Conservation (phyloP, 2,888 invertebrate species). For the Parnassius mnemosyne region DNA sequence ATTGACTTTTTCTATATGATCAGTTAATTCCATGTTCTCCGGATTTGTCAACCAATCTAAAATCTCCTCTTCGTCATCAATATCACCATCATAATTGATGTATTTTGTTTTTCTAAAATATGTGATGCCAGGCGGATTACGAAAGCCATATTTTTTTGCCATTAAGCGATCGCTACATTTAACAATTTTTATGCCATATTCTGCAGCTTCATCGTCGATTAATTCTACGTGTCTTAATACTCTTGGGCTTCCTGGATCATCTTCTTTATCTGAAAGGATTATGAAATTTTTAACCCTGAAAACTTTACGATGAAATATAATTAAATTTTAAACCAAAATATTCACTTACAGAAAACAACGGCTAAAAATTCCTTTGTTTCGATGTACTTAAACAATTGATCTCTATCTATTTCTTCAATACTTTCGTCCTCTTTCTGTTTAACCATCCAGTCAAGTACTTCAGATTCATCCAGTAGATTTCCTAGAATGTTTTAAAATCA, state of each 20-base stretch:
- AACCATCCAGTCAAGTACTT: constrained; percentile 94
- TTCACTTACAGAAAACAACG: constrained; percentile 94
- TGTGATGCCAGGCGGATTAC: constrained; percentile 94
- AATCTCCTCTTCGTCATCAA: constrained; percentile 94
- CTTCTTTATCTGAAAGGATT: constrained; percentile 84
- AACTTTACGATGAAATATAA: background rate
- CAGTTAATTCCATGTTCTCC: constrained; percentile 95
- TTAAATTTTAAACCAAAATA: constrained; percentile 8
- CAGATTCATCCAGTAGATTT: constrained; percentile 84
- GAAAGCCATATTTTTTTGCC: constrained; percentile 95
- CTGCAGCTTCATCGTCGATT: constrained; percentile 94
- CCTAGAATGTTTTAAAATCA: constrained; percentile 70
- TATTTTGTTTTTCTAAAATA: constrained; percentile 94
- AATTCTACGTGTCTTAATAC: constrained; percentile 92
- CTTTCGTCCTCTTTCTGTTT: constrained; percentile 95
- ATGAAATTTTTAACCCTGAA: background rate
- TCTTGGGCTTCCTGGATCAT: constrained; percentile 89
- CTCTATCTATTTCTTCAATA: constrained; percentile 93
- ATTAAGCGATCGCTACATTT: constrained; percentile 93
- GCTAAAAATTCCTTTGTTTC: constrained; percentile 95
- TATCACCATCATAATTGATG: constrained; percentile 95
- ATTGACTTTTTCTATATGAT: constrained; percentile 95
- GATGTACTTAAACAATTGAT: constrained; percentile 90
- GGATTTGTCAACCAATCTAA: constrained; percentile 96
- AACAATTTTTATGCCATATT: constrained; percentile 94